Conservation (phyloP, 2,888 invertebrate genomes). For the Ochropleura plecta region DNA sequence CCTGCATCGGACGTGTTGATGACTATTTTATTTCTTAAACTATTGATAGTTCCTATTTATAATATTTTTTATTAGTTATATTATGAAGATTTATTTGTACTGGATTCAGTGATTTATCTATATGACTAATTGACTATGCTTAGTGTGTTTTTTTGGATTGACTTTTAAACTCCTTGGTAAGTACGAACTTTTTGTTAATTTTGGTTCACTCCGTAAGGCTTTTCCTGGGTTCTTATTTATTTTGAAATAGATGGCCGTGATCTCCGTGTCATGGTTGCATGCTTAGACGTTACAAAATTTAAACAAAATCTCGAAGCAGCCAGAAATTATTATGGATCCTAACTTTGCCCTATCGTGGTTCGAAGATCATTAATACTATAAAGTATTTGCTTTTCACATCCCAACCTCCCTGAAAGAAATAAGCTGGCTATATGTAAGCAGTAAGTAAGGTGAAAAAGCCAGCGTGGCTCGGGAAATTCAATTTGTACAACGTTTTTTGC, state of each 20-base stretch:
- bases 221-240: slow-evolving; percentile 21
- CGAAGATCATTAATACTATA: not conserved
- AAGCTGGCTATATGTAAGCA: not conserved
- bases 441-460: not conserved
- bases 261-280: not conserved
- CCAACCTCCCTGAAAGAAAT: not conserved
- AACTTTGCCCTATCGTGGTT: not conserved
- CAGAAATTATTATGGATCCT: not conserved
- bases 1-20: slow-evolving; percentile 38
- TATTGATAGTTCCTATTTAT: slow-evolving; percentile 11
- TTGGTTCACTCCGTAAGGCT: not conserved
- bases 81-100: not conserved
- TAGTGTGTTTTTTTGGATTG: slow-evolving; percentile 48
- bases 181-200: slow-evolving; percentile 11
- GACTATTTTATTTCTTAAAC: not conserved
- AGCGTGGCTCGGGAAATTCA: no score
- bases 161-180: slow-evolving; percentile 39
- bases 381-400: not conserved
- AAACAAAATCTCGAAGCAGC: not conserved
- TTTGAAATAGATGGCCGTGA: not conserved
- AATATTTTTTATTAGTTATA: not conserved
- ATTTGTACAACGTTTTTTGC: no score
- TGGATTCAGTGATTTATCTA: slow-evolving; percentile 32
- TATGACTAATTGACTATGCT: slow-evolving; percentile 4
- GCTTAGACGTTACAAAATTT: not conserved